Base-by-base conservation (phyloP, 2,113 vertebrate genomes). In the Athene noctua region DNA sequence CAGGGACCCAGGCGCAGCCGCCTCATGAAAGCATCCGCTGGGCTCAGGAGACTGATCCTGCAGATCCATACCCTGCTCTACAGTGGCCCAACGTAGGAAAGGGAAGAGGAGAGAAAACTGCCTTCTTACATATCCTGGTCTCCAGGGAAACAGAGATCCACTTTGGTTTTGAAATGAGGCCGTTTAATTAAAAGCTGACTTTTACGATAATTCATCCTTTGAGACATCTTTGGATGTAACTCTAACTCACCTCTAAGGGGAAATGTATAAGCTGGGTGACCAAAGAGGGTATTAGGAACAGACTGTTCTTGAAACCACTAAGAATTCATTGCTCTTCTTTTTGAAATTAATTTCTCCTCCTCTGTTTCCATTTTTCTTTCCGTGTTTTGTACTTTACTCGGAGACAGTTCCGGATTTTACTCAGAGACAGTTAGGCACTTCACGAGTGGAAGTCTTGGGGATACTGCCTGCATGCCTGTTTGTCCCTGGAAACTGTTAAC, bases 121-220 rank as follows among this genome's bases (percentile, higher is more conserved):
- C 83, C 54, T 79, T 51, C 71, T 77, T 44, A 46, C 66, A 46
- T 36, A 66, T 25, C 81, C 80, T 2, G 36, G 87, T 94, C 92
- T 92, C 95, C 86, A 96, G 83, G 93, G 83, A 95, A 92, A 96
- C 86, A 75, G 83, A 85, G 75, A 96, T 54, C 55, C 67, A 57
- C 86, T 91, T 66, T 17, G 55, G 7, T 62, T 88, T 87, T 86
- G 84, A 95, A 91, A 93, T 80, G 65, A 91, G 61, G 55, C 78
- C 58, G 47, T 81, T 91, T 54, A 89, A 94, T 84, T 92, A 89
- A 65, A 90, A 92, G 34, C 65, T 89, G 80, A 86, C 55, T 96
- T 92, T 66, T 77, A 74, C 13, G 2, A 61, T 70, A 25, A 52
- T 73, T 36, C 54, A 80, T 73, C 68, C 73, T 49, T 57, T n/a